Conservation (phyloP, 2,113 vertebrate genomes). For the Alligator mississippiensis region DNA sequence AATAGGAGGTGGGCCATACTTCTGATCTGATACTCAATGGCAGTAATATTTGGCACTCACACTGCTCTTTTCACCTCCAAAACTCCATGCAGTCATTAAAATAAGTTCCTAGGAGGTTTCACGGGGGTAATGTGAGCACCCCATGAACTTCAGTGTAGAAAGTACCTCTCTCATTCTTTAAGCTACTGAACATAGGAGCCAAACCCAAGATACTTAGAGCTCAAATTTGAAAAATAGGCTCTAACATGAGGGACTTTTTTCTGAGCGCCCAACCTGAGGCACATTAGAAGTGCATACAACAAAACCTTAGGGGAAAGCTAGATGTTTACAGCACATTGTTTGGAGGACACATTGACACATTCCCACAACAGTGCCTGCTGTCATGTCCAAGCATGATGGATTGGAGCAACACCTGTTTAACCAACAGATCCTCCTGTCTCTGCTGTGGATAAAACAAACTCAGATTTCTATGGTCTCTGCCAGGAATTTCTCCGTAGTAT, state of each 20-base stretch:
- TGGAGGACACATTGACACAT: neutral
- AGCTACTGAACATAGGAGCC: neutral
- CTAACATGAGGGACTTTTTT: neutral
- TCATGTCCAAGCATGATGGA: neutral
- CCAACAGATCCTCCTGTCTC: slow-evolving; percentile 16
- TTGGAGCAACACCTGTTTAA: slow-evolving; percentile 27
- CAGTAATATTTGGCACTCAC: slow-evolving; percentile 2
- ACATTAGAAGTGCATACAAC: accelerated
- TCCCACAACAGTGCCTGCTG: slow-evolving; percentile 28
- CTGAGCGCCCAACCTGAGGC: neutral
- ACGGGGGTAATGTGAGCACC: neutral
- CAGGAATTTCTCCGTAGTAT: slow-evolving; percentile 35
- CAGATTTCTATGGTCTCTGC: slow-evolving; percentile 26
- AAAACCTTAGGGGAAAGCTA: accelerated
- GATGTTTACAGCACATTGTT: neutral
- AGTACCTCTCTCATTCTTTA: neutral
- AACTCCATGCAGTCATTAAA: slow-evolving; percentile 2
- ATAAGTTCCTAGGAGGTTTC: neutral
- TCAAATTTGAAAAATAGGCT: neutral
- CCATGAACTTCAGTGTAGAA: neutral
- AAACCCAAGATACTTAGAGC: neutral
- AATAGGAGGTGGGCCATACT: slow-evolving; percentile 11
- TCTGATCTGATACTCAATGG: slow-evolving; percentile 5
- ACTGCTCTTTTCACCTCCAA: slow-evolving; percentile 1
- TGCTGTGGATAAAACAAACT: neutral